These are phyloP conservation scores for Seriola aureovittata DNA, from an alignment of 2,113 vertebrate genomes.

Conservation along the genomic window DNA sequence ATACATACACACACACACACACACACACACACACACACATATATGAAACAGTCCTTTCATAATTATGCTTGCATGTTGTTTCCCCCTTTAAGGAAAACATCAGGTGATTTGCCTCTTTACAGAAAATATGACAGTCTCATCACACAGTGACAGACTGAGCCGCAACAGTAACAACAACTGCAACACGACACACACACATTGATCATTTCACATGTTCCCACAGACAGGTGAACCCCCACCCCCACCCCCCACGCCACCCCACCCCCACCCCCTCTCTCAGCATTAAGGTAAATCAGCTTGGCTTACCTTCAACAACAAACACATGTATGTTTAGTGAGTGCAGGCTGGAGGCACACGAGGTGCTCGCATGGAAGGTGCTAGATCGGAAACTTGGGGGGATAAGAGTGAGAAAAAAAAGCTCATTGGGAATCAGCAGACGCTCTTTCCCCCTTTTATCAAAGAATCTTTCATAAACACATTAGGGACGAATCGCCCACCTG, in stretches of 20 bases:
- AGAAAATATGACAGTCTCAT: too few species aligned
- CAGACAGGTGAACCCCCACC: constrained; percentile 1
- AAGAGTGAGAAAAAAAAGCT: constrained; percentile 83
- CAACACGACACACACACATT: background rate
- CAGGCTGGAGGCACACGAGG: constrained; percentile 47
- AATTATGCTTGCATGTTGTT: too few species aligned
- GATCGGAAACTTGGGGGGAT: constrained; percentile 68
- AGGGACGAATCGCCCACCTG: constrained; percentile 87
- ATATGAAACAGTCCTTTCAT: too few species aligned
- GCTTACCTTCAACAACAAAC: constrained; percentile 78
- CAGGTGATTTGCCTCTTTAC: too few species aligned
- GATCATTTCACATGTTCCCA: constrained; percentile 6
- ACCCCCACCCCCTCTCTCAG: background rate
- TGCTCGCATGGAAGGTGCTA: constrained; percentile 69
- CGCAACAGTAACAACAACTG: background rate
- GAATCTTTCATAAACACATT: constrained; percentile 88
- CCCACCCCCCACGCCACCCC: too few species aligned
- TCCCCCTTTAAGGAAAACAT: too few species aligned
- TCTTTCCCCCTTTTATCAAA: constrained; percentile 82
- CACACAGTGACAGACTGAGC: too few species aligned
- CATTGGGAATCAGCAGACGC: constrained; percentile 83
- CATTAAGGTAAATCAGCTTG: constrained; percentile 73
- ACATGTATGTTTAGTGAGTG: constrained; percentile 66
- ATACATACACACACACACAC: too few species aligned
- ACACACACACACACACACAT: too few species aligned